Conservation (phyloP, 2,797 vertebrate genomes). For the Clarias fuscus region DNA sequence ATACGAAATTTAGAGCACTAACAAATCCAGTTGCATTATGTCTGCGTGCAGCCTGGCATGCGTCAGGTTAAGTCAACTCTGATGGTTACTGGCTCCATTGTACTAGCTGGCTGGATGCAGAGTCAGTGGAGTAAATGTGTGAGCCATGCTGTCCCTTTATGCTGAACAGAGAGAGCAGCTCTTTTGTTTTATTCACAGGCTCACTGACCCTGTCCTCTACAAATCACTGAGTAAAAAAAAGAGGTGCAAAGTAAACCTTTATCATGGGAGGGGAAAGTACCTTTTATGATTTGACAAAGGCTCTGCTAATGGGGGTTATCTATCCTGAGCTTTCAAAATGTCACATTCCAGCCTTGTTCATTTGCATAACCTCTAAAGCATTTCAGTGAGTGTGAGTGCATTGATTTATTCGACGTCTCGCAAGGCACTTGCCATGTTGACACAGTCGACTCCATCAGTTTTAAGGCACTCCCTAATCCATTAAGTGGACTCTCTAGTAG, state of each 20-base stretch:
- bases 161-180: conserved; percentile 51
- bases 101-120: background rate
- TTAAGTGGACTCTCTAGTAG: conserved; percentile 67
- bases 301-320: conserved; percentile 77
- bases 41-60: background rate
- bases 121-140: conserved; percentile 20
- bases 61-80: conserved; percentile 29
- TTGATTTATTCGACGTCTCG: conserved; percentile 75
- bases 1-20: conserved; percentile 16
- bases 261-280: conserved; percentile 69
- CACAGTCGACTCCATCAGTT: conserved; percentile 71
- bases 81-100: conserved; percentile 32
- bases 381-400: conserved; percentile 64
- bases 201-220: conserved; percentile 68
- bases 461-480: conserved; percentile 75
- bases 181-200: conserved; percentile 74
- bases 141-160: conserved; percentile 20
- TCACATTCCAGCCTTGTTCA: conserved; percentile 72
- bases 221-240: conserved; percentile 66
- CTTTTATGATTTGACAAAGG: conserved; percentile 80
- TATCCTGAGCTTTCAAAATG: conserved; percentile 82
- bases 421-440: conserved; percentile 75
- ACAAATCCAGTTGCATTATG: conserved; percentile 18
- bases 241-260: conserved; percentile 64
- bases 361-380: conserved; percentile 81